Conservation (phyloP, 2,797 vertebrate genomes). For the Sebastes taczanowskii region DNA sequence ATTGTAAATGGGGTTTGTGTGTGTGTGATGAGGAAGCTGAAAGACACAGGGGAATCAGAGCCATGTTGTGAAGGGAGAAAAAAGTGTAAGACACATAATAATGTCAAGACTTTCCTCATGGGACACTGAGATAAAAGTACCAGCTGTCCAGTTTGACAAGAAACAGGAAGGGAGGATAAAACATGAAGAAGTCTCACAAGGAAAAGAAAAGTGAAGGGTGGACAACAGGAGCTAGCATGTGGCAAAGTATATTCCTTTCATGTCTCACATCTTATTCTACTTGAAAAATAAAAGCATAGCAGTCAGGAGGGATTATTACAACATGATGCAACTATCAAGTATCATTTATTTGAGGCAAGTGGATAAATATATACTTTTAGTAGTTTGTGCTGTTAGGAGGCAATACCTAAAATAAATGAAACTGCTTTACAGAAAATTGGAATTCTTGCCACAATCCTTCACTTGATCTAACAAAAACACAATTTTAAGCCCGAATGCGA, state of each 20-base stretch:
- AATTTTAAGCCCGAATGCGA: not conserved
- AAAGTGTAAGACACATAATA: constrained; percentile 1
- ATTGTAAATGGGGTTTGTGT: constrained; percentile 14
- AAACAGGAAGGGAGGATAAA: not conserved
- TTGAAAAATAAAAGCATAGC: not conserved
- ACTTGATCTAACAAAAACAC: not conserved
- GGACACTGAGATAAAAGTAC: constrained; percentile 12
- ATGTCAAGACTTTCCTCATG: constrained; percentile 10
- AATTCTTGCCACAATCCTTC: not conserved
- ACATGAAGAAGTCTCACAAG: not conserved
- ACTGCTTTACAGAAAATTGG: not conserved
- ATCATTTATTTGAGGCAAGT: not conserved
- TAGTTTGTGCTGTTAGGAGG: not conserved
- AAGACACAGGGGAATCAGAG: not conserved
- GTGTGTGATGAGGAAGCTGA: not conserved
- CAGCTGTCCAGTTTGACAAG: constrained; percentile 5
- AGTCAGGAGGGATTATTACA: not conserved
- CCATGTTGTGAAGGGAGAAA: constrained; percentile 10
- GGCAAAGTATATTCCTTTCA: not conserved
- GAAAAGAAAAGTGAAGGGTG: not conserved
- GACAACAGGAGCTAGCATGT: not conserved
- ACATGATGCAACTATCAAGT: not conserved
- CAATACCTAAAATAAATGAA: not conserved
- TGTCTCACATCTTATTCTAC: not conserved
- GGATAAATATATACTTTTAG: not conserved